phyloP scores from a whole-genome alignment of 2,797 vertebrate species.

The Characodon lateralis region DNA sequence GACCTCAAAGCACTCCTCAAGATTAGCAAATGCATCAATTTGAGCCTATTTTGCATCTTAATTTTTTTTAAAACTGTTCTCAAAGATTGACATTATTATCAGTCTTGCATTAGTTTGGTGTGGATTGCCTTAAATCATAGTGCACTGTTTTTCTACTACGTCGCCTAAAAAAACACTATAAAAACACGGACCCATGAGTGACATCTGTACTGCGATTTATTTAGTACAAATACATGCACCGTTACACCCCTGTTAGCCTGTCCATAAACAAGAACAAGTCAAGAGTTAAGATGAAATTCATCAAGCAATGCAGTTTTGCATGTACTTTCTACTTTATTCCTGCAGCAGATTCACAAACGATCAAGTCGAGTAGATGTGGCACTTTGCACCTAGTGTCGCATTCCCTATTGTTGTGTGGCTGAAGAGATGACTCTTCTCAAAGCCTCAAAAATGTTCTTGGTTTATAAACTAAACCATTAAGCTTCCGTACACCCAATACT shows the following conservation, averaged over 20 bases:
- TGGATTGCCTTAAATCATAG: not conserved
- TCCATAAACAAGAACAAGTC: not conserved
- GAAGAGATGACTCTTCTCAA: not conserved
- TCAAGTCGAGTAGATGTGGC: not conserved
- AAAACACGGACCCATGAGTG: not conserved
- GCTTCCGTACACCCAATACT: not conserved
- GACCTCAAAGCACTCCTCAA: too few relatives aligned
- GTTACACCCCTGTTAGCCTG: not conserved
- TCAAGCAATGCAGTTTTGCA: not conserved
- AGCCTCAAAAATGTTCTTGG: not conserved
- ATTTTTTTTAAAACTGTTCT: not conserved
- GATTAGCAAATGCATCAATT: too few relatives aligned
- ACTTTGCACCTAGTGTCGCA: not conserved
- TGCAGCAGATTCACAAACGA: not conserved
- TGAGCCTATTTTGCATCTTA: not conserved
- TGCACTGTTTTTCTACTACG: not conserved
- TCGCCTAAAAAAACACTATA: not conserved
- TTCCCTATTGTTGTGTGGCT: not conserved
- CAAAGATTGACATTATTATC: not conserved
- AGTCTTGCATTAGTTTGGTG: not conserved
- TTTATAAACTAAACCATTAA: too few relatives aligned
- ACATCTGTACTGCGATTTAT: not conserved
- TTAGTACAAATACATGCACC: not conserved
- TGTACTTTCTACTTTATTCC: not conserved
- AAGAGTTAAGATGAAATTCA: not conserved